phyloP scores from a whole-genome alignment of 1,140 invertebrate genomes.

The Musca domestica region DNA sequence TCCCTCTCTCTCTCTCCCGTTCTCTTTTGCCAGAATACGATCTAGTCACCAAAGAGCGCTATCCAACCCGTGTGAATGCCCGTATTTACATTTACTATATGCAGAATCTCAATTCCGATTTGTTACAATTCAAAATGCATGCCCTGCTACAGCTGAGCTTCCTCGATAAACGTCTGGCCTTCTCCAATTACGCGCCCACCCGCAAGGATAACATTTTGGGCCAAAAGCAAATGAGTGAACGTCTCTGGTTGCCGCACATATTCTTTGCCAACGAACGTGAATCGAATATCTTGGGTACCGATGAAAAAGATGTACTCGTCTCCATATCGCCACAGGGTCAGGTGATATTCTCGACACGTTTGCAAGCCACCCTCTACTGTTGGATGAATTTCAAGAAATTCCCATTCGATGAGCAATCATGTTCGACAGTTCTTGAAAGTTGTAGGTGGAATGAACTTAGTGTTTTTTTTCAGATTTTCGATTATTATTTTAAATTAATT shows the following conservation, averaged over 20 bases:
- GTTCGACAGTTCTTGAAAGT: conserved; percentile 74
- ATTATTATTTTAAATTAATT: no score
- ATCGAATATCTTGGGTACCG: conserved; percentile 65
- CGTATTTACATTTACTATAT: conserved; percentile 73
- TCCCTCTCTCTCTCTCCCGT: not conserved
- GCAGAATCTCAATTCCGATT: conserved; percentile 73
- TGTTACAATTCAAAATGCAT: conserved; percentile 80
- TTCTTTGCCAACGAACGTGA: conserved; percentile 80
- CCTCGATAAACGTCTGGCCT: conserved; percentile 67
- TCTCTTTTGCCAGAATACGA: conserved; percentile 34
- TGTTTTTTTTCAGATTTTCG: no score
- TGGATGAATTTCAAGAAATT: conserved; percentile 82
- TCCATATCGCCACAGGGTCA: conserved; percentile 72
- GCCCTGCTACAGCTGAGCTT: conserved; percentile 76
- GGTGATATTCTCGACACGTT: conserved; percentile 70
- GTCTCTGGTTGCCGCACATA: conserved; percentile 77
- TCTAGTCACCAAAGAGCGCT: conserved; percentile 31
- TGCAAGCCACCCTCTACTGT: conserved; percentile 76
- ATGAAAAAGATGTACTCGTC: conserved; percentile 74
- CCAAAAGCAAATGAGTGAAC: conserved; percentile 65
- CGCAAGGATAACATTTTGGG: conserved; percentile 65
- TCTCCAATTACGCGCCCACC: conserved; percentile 62
- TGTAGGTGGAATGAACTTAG: conserved; percentile 61
- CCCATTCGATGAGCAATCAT: conserved; percentile 79
- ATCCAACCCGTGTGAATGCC: conserved; percentile 63